Base-by-base conservation (phyloP, 2,888 invertebrate genomes). In the Sicus ferrugineus region DNA sequence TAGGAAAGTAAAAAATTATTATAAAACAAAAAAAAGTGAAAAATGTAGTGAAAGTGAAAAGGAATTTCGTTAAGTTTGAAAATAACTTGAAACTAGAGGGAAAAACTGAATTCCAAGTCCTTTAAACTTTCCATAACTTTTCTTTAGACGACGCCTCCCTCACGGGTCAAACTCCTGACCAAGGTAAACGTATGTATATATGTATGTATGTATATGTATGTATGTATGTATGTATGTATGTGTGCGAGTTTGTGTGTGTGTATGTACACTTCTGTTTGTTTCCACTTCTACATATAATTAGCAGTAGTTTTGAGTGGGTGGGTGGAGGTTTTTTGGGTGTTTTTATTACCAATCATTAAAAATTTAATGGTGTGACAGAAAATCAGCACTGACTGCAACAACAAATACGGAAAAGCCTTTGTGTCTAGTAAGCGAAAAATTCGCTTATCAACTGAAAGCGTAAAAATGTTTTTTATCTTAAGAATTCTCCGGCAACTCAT, bases 151-250 rank as follows among this genome's bases (percentile, higher is more conserved):
- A 28, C 54, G 54, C 7, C 54, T 11, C 28, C 54, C 14, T 6
- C 23, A 23, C 23, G 26, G 54, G 23, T 23, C 23, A 54, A 54
- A 54, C 54, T 23, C 54, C 54, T 54, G 26, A 28, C 28, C 26
- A 54, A 54, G 54, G 54, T 54, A 54, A 54, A 54, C 54, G 28
- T 54, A 54, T 28, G 9, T 52, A 52, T 21, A 52, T 52, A 23
- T 3, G 23, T 7, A 9, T 34, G 34, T 14, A 34, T 34, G 1
- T 34, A 42, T 11, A 34, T 34, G 11, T 34, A 34, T 34, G 6
- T 34, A 34, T 11, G 34, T 42, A 42, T 42, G 5, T 16, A 16
- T 42, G 16, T 16, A 42, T 42, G 2, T n/a, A 42, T 42, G 23
- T 7, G 7, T 34, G 34, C 34, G 14, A 9, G 1, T 34, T n/a